Evolutionary conservation across 2,113 vertebrate species (phyloP).

Genomic region (Daphoenositta chrysoptera): DNA sequence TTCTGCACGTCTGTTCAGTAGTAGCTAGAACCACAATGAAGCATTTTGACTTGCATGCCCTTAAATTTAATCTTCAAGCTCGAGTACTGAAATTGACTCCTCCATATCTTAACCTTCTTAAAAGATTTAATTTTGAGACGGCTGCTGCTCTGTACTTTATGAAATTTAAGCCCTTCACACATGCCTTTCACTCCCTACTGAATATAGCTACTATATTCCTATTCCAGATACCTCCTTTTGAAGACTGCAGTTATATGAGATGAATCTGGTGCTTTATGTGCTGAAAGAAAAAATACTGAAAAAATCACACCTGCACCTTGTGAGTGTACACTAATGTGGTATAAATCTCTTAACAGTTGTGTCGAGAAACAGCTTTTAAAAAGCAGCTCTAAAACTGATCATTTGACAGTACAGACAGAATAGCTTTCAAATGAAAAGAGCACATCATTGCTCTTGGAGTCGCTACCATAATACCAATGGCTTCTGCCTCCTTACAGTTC

Average conservation of each 20-base stretch:
- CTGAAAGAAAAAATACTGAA: background rate
- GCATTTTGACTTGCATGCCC: background rate
- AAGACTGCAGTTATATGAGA: background rate
- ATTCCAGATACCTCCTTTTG: background rate
- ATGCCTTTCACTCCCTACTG: background rate
- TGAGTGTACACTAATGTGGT: background rate
- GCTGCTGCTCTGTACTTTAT: background rate
- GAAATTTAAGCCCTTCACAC: background rate
- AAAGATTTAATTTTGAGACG: background rate
- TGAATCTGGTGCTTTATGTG: background rate
- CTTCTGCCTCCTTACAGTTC: background rate
- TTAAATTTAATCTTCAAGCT: background rate
- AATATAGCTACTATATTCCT: background rate
- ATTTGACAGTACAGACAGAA: background rate
- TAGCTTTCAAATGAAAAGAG: background rate
- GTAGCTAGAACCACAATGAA: background rate
- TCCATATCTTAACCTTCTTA: slow-evolving; percentile 10
- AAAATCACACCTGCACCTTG: background rate
- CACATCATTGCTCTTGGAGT: background rate
- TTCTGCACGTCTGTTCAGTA: background rate
- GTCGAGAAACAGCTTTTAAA: background rate
- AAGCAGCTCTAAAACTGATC: background rate
- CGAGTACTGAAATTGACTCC: background rate
- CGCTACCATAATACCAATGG: background rate
- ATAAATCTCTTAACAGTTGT: background rate